Conservation (phyloP, 2,888 invertebrate genomes). For the Tinea trinotella region DNA sequence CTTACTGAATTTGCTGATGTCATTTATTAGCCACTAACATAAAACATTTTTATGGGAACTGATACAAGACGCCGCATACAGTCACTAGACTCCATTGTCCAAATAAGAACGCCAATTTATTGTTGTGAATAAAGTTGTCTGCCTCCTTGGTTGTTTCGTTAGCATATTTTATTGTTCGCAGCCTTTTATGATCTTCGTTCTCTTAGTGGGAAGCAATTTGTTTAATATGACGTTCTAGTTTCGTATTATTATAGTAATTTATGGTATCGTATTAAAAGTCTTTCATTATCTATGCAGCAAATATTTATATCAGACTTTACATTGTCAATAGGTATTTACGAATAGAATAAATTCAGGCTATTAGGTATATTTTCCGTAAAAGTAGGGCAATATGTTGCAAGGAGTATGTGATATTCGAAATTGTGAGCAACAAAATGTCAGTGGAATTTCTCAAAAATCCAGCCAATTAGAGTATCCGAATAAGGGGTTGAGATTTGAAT, state of each 20-base stretch:
- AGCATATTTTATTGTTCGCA: conserved; percentile 18
- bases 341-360: too few relatives aligned
- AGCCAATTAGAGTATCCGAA: conserved; percentile 13
- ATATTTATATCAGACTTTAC: background rate
- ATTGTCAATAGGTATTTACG: too few relatives aligned
- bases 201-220: conserved; percentile 15
- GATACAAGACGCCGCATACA: conserved; percentile 52
- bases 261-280: too few relatives aligned
- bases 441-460: background rate
- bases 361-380: background rate
- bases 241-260: background rate
- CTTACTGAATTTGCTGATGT: conserved; percentile 71
- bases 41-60: conserved; percentile 69
- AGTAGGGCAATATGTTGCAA: background rate
- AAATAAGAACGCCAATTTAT: conserved; percentile 61
- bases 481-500: conserved; percentile 28
- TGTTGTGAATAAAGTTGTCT: conserved; percentile 56
- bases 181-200: conserved; percentile 6
- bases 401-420: background rate
- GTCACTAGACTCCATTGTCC: conserved; percentile 43
- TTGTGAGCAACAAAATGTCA: background rate
- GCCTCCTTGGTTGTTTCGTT: conserved; percentile 23
- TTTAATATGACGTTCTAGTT: conserved; percentile 11
- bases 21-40: conserved; percentile 72
- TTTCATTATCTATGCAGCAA: too few relatives aligned